phyloP scores from a whole-genome alignment of 2,113 vertebrate genomes.

The Osmerus eperlanus region DNA sequence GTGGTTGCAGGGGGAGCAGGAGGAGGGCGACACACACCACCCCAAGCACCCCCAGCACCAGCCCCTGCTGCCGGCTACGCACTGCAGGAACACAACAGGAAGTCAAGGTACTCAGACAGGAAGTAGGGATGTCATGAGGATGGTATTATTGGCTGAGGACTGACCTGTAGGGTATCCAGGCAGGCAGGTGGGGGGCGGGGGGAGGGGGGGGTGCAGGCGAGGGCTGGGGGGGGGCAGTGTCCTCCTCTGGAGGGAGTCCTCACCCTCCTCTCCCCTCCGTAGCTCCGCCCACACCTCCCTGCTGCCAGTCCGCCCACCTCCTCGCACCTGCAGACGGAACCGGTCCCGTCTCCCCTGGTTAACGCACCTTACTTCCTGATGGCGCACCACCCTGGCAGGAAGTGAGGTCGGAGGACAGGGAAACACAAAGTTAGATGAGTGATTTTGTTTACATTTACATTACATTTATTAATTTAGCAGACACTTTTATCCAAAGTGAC shows the following conservation, averaged over 20 bases:
- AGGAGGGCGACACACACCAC: slow-evolving; percentile 36
- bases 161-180: no score
- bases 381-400: slow-evolving; percentile 60
- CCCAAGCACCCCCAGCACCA: not conserved
- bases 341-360: slow-evolving; percentile 58
- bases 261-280: slow-evolving; percentile 29
- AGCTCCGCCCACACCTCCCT: slow-evolving; percentile 61
- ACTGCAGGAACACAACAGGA: slow-evolving; percentile 33
- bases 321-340: slow-evolving; percentile 65
- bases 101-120: slow-evolving; percentile 8
- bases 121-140: not conserved
- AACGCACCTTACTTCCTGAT: slow-evolving; percentile 51
- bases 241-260: slow-evolving; percentile 18
- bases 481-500: no score
- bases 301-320: slow-evolving; percentile 50
- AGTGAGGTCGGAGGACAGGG: not conserved
- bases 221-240: slow-evolving; percentile 21
- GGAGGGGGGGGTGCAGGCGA: not conserved
- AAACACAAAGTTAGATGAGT: not conserved
- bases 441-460: not conserved
- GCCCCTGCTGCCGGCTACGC: not conserved
- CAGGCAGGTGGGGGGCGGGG: not conserved
- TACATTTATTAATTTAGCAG: no score
- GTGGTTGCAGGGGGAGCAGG: slow-evolving; percentile 38
- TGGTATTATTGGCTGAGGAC: no score